Base-by-base conservation (phyloP, 2,113 vertebrate genomes). In the Cyprinodon tularosa region DNA sequence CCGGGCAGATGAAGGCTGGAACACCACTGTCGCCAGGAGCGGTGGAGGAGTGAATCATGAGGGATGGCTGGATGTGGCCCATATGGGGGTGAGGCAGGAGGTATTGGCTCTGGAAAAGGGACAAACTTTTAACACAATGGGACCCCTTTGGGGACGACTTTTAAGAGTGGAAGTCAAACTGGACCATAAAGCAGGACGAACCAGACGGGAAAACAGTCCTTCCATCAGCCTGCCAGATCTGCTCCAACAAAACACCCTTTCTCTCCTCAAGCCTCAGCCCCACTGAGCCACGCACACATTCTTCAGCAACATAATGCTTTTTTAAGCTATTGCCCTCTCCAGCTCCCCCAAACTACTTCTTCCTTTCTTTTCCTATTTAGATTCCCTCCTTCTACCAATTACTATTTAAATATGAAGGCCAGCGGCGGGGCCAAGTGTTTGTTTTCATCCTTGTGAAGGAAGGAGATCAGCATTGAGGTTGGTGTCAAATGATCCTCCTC, bases 241-340 rank as follows among this genome's bases (percentile, higher is more conserved):
- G 76, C 84, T 85, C 83, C 85, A 92, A 94, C 91, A 94, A 93
- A 94, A 92, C 84, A 12, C 81, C 71, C 88, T 90, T 92, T 92
- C 90, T 88, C 87, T 83, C 66, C 76, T 78, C 1, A 72, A 86
- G 86, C 80, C 86, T 65, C 66, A 87, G 87, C 86, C 90, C 83
- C 89, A 72, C 67, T 74, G 81, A 73, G 80, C 83, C 80, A 78
- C 81, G 78, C 85, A 68, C 79, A 80, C 90, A 92, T 92, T 90
- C 87, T 88, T 93, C 76, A 85, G 68, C 90, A 85, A 92, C 91
- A 90, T 92, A 93, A 91, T 91, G 90, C 93, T 93, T 90, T 90
- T 90, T 91, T 91, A 93, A 92, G 88, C 85, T 76, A 90, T 88
- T 80, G 83, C 86, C 86, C 86, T 83, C 86, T 87, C 83, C 82